Percentiles rank a stretch among this genome's conserved stretches.
Evolutionary conservation across 2,888 invertebrate species (phyloP).

Genomic region (Lasioglossum leucozonium): DNA sequence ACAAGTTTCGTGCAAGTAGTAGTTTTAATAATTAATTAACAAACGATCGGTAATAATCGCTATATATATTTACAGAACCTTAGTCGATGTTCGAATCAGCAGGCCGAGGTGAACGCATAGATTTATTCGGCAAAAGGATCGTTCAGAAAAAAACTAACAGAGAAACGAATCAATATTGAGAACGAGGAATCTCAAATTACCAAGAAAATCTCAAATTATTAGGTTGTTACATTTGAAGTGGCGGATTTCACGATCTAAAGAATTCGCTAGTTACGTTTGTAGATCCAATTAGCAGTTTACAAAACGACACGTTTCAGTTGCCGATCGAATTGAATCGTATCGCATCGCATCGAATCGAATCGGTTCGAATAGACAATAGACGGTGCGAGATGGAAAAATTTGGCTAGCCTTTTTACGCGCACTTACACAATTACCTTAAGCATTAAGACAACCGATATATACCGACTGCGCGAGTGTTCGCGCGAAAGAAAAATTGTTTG

Average conservation of each 20-base stretch:
- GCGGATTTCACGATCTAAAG: not conserved
- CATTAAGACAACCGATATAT: not conserved
- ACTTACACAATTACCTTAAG: not conserved
- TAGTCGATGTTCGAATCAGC: not conserved
- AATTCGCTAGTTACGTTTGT: not conserved
- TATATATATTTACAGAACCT: not conserved
- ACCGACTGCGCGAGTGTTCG: not conserved
- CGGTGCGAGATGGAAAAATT: not conserved
- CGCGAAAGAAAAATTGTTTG: not conserved
- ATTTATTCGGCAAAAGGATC: not conserved
- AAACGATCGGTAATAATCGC: not conserved
- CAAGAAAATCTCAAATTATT: not conserved
- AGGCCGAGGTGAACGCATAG: not conserved
- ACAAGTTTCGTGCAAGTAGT: not conserved
- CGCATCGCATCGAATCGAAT: not conserved
- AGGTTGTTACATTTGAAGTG: constrained; percentile 14
- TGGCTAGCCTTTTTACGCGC: not conserved
- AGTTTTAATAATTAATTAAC: constrained; percentile 5
- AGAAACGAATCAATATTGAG: not conserved
- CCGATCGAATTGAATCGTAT: not conserved
- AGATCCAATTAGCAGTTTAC: not conserved
- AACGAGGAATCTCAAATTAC: not conserved
- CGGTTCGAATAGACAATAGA: not conserved
- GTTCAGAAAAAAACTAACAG: not conserved
- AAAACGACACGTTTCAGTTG: not conserved